Evolutionary conservation across 2,797 vertebrate genomes (phyloP).

Genomic region (Sardinella longiceps): DNA sequence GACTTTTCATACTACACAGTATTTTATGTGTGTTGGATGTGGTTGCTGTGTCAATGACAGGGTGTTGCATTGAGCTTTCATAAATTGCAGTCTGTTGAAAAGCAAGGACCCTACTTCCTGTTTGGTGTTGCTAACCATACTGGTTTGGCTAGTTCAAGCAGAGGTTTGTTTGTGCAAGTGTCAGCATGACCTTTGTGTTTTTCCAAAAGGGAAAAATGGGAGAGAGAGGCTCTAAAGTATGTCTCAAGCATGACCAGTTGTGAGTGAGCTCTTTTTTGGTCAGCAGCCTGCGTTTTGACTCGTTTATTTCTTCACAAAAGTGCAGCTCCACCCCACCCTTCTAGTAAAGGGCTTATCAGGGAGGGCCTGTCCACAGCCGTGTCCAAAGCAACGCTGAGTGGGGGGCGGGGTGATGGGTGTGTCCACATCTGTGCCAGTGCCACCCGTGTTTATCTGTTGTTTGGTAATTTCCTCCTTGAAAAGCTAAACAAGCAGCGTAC

Average conservation of each 20-base stretch:
- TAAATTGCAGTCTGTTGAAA: neutral
- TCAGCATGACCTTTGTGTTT: neutral
- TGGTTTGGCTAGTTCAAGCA: slow-evolving; percentile 63
- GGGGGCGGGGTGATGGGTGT: slow-evolving; percentile 5
- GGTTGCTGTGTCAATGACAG: neutral
- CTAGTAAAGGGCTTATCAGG: slow-evolving; percentile 40
- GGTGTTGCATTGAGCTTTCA: neutral
- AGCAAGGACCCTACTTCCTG: slow-evolving; percentile 24
- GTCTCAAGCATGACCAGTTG: neutral
- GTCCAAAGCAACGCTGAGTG: neutral
- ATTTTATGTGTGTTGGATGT: neutral
- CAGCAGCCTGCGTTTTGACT: neutral
- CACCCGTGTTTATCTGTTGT: slow-evolving; percentile 17
- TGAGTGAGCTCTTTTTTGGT: neutral
- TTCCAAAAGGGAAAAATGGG: neutral
- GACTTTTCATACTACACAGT: neutral
- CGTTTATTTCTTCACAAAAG: slow-evolving; percentile 27
- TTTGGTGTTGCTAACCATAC: slow-evolving; percentile 42
- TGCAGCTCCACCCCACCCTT: slow-evolving; percentile 58
- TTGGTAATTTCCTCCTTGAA: neutral
- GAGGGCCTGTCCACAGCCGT: neutral
- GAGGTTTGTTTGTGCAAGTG: slow-evolving; percentile 17
- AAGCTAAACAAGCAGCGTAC: neutral
- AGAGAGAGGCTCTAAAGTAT: neutral
- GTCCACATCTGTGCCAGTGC: neutral